Evolutionary conservation across 2,888 invertebrate species (phyloP).

Genomic region (Ferdinandea cuprea): DNA sequence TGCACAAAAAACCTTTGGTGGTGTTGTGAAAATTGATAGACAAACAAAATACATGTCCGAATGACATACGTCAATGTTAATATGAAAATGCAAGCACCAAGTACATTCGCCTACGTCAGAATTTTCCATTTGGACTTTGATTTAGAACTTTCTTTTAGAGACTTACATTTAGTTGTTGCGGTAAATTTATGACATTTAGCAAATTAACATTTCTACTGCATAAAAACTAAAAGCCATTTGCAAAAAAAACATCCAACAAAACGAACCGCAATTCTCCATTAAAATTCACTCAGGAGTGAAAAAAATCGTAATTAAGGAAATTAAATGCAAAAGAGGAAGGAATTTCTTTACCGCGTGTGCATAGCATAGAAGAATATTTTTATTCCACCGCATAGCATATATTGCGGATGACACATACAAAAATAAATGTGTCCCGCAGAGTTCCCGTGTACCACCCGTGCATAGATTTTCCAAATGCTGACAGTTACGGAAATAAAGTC

Average conservation of each 20-base stretch:
- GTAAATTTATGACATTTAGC: constrained; percentile 1
- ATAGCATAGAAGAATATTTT: constrained; percentile 61
- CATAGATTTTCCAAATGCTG: constrained; percentile 80
- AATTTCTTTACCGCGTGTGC: constrained; percentile 37
- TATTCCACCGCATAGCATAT: constrained; percentile 62
- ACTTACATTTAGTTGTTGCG: background rate
- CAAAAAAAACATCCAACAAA: background rate
- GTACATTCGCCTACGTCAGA: constrained; percentile 19
- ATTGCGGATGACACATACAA: constrained; percentile 37
- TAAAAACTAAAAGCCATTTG: background rate
- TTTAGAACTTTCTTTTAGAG: constrained; percentile 3
- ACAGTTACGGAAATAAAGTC: constrained; percentile 81
- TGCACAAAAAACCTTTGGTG: constrained; percentile 9
- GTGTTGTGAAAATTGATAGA: constrained; percentile 4
- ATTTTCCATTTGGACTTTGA: constrained; percentile 8
- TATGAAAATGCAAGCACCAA: constrained; percentile 6
- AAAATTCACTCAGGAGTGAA: constrained; percentile 62
- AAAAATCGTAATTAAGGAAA: constrained; percentile 73
- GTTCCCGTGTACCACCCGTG: constrained; percentile 27
- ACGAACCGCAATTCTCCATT: constrained; percentile 68
- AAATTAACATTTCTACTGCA: constrained; percentile 14
- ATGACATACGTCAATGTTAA: constrained; percentile 20
- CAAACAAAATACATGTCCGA: constrained; percentile 10
- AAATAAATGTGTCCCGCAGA: constrained; percentile 14
- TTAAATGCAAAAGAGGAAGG: constrained; percentile 72